A percentile compares a stretch with the other conserved stretches of the same genome.
Evolutionary conservation across 2,888 invertebrate species (phyloP).

Genomic region (Lepidocyrtoides sp.): DNA sequence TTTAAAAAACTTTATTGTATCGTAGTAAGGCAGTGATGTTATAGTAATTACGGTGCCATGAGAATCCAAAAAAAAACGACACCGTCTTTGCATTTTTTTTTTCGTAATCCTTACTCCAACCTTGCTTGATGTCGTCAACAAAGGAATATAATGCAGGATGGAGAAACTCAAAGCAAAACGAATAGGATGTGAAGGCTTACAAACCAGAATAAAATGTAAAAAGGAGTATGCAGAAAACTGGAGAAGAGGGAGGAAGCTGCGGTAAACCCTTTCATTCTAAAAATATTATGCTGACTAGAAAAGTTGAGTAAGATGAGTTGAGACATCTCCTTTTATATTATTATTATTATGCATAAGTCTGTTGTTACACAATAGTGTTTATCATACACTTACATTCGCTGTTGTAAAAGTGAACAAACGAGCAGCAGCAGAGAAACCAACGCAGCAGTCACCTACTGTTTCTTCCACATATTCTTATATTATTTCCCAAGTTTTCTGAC

Average conservation of each 20-base stretch:
- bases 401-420: too few species aligned
- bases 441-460: neutral
- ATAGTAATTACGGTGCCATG: too few species aligned
- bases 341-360: constrained; percentile 43
- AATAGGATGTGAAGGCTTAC: constrained; percentile 2
- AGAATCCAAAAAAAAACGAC: too few species aligned
- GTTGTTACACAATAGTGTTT: constrained; percentile 42
- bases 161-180: neutral
- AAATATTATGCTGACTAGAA: constrained; percentile 58
- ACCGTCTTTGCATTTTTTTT: neutral
- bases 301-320: constrained; percentile 63
- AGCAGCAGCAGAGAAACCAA: constrained; percentile 42
- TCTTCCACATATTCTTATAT: neutral
- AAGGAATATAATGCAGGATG: constrained; percentile 10
- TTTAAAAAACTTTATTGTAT: too few species aligned
- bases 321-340: constrained; percentile 54
- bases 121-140: neutral
- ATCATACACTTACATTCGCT: too few species aligned
- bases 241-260: constrained; percentile 20
- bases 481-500: neutral
- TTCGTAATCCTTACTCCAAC: neutral
- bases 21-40: too few species aligned
- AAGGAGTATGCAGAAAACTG: neutral
- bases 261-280: constrained; percentile 57
- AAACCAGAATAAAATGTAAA: constrained; percentile 30